These are phyloP conservation scores for Hesperophylax magnus DNA, from an alignment of 1,140 invertebrate species.

Conservation along the genomic window DNA sequence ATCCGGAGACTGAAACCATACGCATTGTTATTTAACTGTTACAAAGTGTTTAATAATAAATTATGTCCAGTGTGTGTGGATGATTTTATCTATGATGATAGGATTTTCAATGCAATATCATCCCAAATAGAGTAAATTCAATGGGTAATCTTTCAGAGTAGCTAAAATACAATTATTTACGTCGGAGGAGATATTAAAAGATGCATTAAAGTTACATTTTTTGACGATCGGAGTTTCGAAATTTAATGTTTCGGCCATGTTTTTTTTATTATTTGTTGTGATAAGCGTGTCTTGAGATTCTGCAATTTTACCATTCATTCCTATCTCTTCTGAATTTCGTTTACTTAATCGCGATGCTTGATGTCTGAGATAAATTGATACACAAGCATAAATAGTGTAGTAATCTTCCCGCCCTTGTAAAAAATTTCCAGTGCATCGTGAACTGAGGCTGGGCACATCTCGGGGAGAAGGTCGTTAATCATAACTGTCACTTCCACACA, in stretches of 20 bases:
- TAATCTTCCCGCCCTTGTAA: neutral
- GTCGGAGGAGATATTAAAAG: no score
- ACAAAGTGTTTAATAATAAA: no score
- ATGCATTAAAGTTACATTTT: neutral
- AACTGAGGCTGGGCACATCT: conserved; percentile 13
- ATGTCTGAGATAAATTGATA: neutral
- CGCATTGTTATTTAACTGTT: no score
- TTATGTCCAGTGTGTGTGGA: no score
- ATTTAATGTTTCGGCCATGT: no score
- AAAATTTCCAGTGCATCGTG: conserved; percentile 23
- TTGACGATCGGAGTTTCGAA: no score
- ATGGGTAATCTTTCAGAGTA: no score
- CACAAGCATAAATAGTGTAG: conserved; percentile 6
- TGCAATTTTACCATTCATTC: neutral
- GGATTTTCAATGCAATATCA: no score
- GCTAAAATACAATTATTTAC: no score
- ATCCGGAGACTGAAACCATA: no score
- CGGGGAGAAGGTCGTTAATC: conserved; percentile 17
- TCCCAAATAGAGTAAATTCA: no score
- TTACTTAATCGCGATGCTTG: neutral
- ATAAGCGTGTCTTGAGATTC: neutral
- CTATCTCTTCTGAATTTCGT: neutral
- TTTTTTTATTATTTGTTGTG: neutral
- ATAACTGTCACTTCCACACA: conserved; percentile 26
- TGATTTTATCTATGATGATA: no score